phyloP scores from a whole-genome alignment of 2,113 vertebrate species.

The Muntiacus reevesi region DNA sequence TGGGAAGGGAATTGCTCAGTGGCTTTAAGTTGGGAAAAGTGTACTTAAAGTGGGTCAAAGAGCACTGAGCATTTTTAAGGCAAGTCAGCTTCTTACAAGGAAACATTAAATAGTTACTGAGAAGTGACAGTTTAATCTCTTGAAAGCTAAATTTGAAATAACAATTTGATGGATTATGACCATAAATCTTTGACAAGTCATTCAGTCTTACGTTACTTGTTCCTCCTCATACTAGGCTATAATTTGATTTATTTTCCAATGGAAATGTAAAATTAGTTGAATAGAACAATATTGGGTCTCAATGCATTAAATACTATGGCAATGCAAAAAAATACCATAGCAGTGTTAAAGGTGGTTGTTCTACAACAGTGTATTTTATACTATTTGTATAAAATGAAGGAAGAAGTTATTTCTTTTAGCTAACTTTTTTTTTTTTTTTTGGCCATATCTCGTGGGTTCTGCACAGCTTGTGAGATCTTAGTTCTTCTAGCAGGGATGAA shows the following conservation, averaged over 20 bases:
- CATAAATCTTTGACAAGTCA: neutral
- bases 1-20: neutral
- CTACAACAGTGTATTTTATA: neutral
- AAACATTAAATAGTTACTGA: neutral
- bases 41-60: neutral
- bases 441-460: neutral
- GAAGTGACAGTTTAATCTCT: neutral
- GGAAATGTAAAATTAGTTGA: neutral
- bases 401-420: neutral
- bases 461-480: neutral
- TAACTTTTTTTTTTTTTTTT: neutral
- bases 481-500: neutral
- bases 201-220: neutral
- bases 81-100: neutral
- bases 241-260: neutral
- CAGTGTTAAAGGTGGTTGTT: neutral
- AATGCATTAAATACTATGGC: neutral
- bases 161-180: neutral
- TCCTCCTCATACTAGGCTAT: neutral
- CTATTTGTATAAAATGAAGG: neutral
- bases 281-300: neutral
- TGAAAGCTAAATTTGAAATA: constrained; percentile 7
- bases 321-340: neutral
- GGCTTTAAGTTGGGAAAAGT: neutral
- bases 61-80: neutral